Evolutionary conservation across 37 sponge, comb jelly and placozoan genomes (phyloP).

Genomic region (Spongia lamella): DNA sequence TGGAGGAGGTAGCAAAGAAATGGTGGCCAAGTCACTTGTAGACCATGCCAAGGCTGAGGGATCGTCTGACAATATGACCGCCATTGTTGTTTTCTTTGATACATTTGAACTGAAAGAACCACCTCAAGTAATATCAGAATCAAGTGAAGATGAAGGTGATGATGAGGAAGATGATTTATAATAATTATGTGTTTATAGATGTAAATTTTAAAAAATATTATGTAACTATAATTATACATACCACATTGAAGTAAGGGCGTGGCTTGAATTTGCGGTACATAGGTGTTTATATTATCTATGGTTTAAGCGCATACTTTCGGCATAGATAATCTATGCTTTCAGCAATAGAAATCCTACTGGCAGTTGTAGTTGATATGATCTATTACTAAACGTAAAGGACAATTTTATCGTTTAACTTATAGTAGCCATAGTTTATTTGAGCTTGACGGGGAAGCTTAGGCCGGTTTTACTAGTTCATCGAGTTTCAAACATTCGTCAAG

Average conservation of each 20-base stretch:
- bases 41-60: slow-evolving; percentile 73
- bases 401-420: too few relatives aligned
- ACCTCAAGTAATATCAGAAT: background rate
- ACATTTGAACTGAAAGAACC: slow-evolving; percentile 16
- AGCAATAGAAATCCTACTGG: background rate
- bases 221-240: too few relatives aligned
- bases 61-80: slow-evolving; percentile 92
- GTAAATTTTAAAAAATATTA: background rate
- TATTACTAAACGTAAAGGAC: too few relatives aligned
- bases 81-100: slow-evolving; percentile 80
- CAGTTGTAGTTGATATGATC: too few relatives aligned
- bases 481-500: too few relatives aligned
- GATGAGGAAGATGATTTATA: background rate
- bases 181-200: background rate
- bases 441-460: too few relatives aligned
- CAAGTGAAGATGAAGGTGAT: background rate
- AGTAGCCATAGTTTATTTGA: too few relatives aligned
- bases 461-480: too few relatives aligned
- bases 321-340: background rate
- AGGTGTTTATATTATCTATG: too few relatives aligned
- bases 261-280: too few relatives aligned
- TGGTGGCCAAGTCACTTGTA: slow-evolving; percentile 73
- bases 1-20: slow-evolving; percentile 53
- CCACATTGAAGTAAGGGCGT: too few relatives aligned
- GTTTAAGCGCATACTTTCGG: too few relatives aligned